Conservation (phyloP, 2,113 vertebrate genomes). For the Chaenogobius annularis region DNA sequence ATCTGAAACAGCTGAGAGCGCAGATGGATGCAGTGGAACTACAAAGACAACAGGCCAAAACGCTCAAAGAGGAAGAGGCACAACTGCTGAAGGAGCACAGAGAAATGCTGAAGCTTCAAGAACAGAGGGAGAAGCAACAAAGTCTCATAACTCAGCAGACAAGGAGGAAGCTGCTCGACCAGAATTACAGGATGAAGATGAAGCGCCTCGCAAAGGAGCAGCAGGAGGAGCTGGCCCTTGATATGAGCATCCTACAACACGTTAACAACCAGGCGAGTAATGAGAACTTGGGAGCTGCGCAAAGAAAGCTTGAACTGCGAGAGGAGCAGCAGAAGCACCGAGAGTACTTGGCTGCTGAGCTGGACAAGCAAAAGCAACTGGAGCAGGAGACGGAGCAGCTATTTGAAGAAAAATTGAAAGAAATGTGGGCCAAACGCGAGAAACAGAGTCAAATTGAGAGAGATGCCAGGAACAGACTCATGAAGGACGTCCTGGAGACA, state of each 20-base stretch:
- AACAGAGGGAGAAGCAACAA: slow-evolving; percentile 66
- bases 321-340: slow-evolving; percentile 81
- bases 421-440: slow-evolving; percentile 67
- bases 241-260: slow-evolving; percentile 78
- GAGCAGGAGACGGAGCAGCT: slow-evolving; percentile 78
- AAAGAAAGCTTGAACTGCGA: slow-evolving; percentile 76
- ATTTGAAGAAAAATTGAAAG: slow-evolving; percentile 73
- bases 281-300: slow-evolving; percentile 66
- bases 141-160: slow-evolving; percentile 62
- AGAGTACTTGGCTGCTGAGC: slow-evolving; percentile 76
- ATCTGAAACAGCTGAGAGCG: slow-evolving; percentile 44
- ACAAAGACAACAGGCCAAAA: slow-evolving; percentile 49
- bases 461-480: slow-evolving; percentile 77
- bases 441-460: slow-evolving; percentile 65
- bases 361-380: slow-evolving; percentile 71
- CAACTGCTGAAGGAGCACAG: slow-evolving; percentile 71
- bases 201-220: slow-evolving; percentile 71
- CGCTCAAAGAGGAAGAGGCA: slow-evolving; percentile 80
- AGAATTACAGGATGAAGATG: slow-evolving; percentile 74
- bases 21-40: slow-evolving; percentile 64
- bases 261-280: slow-evolving; percentile 62
- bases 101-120: slow-evolving; percentile 70
- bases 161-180: slow-evolving; percentile 67
- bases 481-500: slow-evolving; percentile 80
- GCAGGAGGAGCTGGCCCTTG: slow-evolving; percentile 77